Evolutionary conservation across 2,113 vertebrate genomes (phyloP).

Genomic region (Lagopus muta): DNA sequence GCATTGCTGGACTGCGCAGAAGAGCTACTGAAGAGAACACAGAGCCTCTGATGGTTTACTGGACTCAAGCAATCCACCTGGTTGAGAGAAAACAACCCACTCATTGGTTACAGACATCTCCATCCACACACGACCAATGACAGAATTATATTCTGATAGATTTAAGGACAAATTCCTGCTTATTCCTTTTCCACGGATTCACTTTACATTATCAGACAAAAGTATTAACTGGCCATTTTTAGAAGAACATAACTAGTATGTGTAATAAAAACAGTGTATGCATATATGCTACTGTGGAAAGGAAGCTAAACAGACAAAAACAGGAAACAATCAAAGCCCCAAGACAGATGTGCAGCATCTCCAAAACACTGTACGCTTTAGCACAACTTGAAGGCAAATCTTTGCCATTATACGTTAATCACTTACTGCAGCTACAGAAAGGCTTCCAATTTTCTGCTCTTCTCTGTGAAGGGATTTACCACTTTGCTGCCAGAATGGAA

Average conservation of each 20-base stretch:
- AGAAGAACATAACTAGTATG: background rate
- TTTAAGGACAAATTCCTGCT: background rate
- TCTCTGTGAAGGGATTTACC: background rate
- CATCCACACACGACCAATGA: background rate
- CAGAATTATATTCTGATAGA: background rate
- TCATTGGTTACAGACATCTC: background rate
- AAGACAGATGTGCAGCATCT: background rate
- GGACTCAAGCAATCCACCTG: constrained; percentile 96
- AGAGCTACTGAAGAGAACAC: constrained; percentile 97
- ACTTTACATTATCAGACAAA: background rate
- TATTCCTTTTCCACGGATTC: background rate
- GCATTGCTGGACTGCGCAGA: constrained; percentile 95
- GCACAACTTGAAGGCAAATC: background rate
- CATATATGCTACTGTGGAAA: background rate
- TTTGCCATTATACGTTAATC: background rate
- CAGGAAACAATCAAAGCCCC: background rate
- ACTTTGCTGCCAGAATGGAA: background rate
- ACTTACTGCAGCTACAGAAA: background rate
- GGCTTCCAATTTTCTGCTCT: background rate
- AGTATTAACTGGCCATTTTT: background rate
- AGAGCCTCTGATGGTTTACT: constrained; percentile 93
- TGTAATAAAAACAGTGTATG: background rate
- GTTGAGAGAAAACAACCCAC: constrained; percentile 31
- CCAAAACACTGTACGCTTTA: background rate
- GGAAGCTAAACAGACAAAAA: background rate